These are phyloP conservation scores for Ataeniobius toweri DNA, from an alignment of 2,797 vertebrate species.

Conservation along the genomic window DNA sequence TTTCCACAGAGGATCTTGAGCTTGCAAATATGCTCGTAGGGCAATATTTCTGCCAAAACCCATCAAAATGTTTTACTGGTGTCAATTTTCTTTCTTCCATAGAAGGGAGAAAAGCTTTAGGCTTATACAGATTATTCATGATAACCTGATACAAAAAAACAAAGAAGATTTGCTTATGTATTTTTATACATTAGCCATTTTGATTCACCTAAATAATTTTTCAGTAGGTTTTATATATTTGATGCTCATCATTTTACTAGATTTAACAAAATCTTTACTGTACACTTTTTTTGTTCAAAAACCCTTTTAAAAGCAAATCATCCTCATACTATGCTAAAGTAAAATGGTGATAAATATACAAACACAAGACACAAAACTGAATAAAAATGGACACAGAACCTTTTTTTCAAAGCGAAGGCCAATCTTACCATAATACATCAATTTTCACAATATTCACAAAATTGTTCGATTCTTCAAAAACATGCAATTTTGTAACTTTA, in stretches of 20 bases:
- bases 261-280: not conserved
- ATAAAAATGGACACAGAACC: slow-evolving; percentile 3
- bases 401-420: slow-evolving; percentile 24
- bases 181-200: not conserved
- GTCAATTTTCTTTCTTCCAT: too few relatives aligned
- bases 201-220: not conserved
- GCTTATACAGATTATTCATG: not conserved
- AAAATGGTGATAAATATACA: slow-evolving; percentile 1
- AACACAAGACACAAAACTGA: not conserved
- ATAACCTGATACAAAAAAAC: not conserved
- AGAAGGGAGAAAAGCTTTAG: not conserved
- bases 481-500: slow-evolving; percentile 45
- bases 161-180: not conserved
- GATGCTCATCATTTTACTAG: not conserved
- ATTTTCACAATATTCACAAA: slow-evolving; percentile 21
- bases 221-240: not conserved
- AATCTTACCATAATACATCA: slow-evolving; percentile 36
- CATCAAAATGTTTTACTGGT: too few relatives aligned
- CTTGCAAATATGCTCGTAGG: too few relatives aligned
- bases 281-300: not conserved
- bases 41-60: too few relatives aligned
- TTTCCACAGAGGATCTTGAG: too few relatives aligned
- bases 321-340: not conserved
- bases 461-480: slow-evolving; percentile 45
- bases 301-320: not conserved